Evolutionary conservation across 2,797 vertebrate genomes (phyloP).

Genomic region (Alosa sapidissima): DNA sequence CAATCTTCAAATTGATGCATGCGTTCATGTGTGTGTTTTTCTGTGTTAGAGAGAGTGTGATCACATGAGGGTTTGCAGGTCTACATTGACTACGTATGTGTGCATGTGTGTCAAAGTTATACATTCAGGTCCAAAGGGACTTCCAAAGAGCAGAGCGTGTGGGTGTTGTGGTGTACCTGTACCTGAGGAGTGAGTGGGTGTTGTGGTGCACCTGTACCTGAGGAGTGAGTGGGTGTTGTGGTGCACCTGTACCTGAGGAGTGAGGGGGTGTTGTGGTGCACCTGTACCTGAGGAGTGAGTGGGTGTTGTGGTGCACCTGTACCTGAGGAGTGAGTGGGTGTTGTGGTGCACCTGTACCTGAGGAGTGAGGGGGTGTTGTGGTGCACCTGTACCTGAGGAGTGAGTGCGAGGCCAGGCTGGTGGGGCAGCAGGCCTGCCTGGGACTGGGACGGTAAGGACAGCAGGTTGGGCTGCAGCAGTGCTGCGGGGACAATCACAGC

Average conservation of each 20-base stretch:
- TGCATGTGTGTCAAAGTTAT: too few species aligned
- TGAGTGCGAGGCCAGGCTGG: slow-evolving; percentile 86
- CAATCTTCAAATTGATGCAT: too few species aligned
- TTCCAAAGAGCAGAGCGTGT: too few species aligned
- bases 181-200: slow-evolving; percentile 87
- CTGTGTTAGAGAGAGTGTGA: too few species aligned
- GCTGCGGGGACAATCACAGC: slow-evolving; percentile 55
- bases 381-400: slow-evolving; percentile 80
- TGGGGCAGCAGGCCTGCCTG: slow-evolving; percentile 86
- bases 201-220: slow-evolving; percentile 74
- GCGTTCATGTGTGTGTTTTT: too few species aligned
- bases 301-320: not conserved
- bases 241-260: slow-evolving; percentile 80
- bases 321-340: too few species aligned
- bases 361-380: not conserved
- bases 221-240: slow-evolving; percentile 73
- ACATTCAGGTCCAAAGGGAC: too few species aligned
- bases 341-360: not conserved
- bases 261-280: slow-evolving; percentile 63
- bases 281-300: too few species aligned
- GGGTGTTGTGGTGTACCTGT: not conserved
- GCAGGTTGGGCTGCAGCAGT: slow-evolving; percentile 89
- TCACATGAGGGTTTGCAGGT: too few species aligned
- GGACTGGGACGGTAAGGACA: slow-evolving; percentile 84
- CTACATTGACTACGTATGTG: too few species aligned